phyloP scores from a whole-genome alignment of 2,113 vertebrate genomes.

The Alligator mississippiensis region DNA sequence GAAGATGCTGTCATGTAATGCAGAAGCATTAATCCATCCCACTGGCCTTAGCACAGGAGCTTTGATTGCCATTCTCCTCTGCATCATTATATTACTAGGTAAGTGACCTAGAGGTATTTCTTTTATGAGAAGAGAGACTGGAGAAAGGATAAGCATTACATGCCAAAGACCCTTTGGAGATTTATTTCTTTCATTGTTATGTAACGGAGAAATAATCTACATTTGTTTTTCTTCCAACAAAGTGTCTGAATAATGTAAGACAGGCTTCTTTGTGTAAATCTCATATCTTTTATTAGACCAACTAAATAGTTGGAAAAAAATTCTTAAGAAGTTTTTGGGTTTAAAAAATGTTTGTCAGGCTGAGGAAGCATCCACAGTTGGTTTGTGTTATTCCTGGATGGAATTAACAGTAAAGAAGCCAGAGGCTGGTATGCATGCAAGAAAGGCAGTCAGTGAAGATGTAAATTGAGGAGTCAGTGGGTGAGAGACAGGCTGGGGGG shows the following conservation, averaged over 20 bases:
- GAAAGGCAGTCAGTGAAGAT: no score
- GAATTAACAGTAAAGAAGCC: no score
- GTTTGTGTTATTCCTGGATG: no score
- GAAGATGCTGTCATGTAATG: conserved; percentile 93
- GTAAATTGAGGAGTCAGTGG: background rate
- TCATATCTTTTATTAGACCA: no score
- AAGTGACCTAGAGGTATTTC: conserved; percentile 71
- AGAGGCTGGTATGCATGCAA: no score
- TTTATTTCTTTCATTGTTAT: background rate
- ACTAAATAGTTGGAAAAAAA: no score
- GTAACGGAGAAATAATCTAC: background rate
- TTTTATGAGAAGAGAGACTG: conserved; percentile 8
- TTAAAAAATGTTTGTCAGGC: no score
- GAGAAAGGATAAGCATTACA: background rate
- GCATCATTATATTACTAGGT: conserved; percentile 94
- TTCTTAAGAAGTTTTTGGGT: no score
- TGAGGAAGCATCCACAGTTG: no score
- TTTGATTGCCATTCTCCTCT: conserved; percentile 94
- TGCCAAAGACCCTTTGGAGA: background rate
- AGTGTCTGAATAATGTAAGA: no score
- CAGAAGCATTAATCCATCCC: conserved; percentile 89
- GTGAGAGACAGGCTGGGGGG: background rate
- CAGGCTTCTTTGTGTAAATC: no score
- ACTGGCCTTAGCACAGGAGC: conserved; percentile 96
- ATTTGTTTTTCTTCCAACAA: no score